These are phyloP conservation scores for Frankliniella intonsa DNA, from an alignment of 2,888 invertebrate species.

Conservation along the genomic window DNA sequence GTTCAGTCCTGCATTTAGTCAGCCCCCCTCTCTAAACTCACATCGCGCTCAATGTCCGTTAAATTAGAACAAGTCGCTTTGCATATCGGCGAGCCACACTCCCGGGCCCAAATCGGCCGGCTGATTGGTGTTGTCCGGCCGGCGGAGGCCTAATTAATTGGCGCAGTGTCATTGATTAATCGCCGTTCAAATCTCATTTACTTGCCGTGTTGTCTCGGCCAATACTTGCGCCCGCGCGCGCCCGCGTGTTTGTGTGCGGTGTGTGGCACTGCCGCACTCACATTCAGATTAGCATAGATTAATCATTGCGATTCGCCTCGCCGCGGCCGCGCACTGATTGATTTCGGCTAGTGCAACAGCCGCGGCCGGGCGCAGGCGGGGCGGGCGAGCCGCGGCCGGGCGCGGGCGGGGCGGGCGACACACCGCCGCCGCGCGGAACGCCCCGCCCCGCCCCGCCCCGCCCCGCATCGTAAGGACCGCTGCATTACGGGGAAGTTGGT, in stretches of 20 bases:
- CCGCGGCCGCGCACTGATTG: background rate
- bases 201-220: background rate
- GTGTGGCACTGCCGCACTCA: background rate
- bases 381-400: too few species aligned
- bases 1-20: too few species aligned
- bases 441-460: background rate
- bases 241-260: background rate
- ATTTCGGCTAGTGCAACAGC: background rate
- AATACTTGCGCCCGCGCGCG: background rate
- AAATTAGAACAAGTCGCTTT: too few species aligned
- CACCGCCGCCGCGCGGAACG: background rate
- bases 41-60: too few species aligned
- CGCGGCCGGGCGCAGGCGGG: too few species aligned
- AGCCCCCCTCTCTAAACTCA: too few species aligned
- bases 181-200: background rate
- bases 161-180: background rate
- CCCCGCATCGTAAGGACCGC: background rate
- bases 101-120: too few species aligned
- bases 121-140: too few species aligned
- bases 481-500: background rate
- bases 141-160: background rate
- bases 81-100: too few species aligned
- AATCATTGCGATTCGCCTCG: background rate
- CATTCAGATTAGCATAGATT: slow-evolving; percentile 13
- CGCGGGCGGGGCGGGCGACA: too few species aligned